Base-by-base conservation (phyloP, 2,113 vertebrate genomes). In the Neomonachus schauinslandi region DNA sequence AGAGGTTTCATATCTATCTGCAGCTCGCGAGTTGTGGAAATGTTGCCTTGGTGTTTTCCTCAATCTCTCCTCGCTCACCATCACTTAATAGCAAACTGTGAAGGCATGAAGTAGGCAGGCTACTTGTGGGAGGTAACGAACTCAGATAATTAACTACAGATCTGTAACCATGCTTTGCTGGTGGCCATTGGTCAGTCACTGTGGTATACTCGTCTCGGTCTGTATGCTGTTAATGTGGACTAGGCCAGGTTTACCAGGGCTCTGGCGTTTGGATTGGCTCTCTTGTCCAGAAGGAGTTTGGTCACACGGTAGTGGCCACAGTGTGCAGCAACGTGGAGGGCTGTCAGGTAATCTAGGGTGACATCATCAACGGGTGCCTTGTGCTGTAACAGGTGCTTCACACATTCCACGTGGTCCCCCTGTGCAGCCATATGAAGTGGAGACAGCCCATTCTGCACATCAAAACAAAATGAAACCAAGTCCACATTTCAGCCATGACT, bases 391-490 rank as follows among this genome's bases (percentile, higher is more conserved):
- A 99, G 99, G 98, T 99, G 99, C 95, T 99, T 99, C 92, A 99
- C 99, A 21, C 99, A 99, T 51, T 99, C 99, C 19, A 99, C 99
- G 0, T 99, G 99, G 98, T 99, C 99, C 19, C 99, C 99, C 91
- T 99, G 99, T 0, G 99, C 99, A 0, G 99, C 99, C 99, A 99
- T 99, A 98, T 99, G 99, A 11, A 99, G 99, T 0, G 99, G 99
- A 72, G 99, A 99, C 65, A 99, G 99, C 9, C 99, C 99, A 0
- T 99, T 99, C 99, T 99, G 98, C 0, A 22, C 26, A 69, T 36
- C 72, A 53, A 88, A 91, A 95, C 33, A 80, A 69, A 85, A 79
- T 55, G 9, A 61, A 77, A 69, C 53, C 51, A 84, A 22, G 3
- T 4, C 7, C 4, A 2, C 16, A 2, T 31, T n/a, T 85, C 22